Evolutionary conservation across 2,888 invertebrate species (phyloP), one percentile per base, ranked within the genome.

Genomic region (Epirrhoe tristata): DNA sequence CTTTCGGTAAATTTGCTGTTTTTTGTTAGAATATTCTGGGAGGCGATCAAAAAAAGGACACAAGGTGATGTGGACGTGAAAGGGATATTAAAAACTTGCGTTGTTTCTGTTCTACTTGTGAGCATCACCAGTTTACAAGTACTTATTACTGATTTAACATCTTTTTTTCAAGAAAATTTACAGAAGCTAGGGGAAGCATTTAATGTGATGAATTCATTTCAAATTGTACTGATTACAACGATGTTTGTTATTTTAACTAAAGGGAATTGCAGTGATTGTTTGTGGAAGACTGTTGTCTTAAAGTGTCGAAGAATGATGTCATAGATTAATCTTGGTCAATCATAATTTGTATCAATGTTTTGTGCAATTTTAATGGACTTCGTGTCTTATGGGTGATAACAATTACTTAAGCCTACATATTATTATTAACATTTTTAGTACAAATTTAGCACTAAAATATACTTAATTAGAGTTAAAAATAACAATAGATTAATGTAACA

Each of bases 161-260:
- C 58, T 5, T 66, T 32, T 54, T 50, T 62, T n/a, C 5, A 6
- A 10, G 0, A 58, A 0, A 17, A 39, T n/a, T 10, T 54, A 7
- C 12, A 53, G 0, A 10, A 39, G 5, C 7, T 50, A n/a, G 50
- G 6, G 10, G 12, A n/a, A 12, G 31, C 7, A n/a, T 58, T 61
- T 39, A 31, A 34, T 54, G 32, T 66, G 7, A 17, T 66, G 12
- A 58, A 62, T 54, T 58, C 66, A 7, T 66, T 8, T 24, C 66
- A 66, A 58, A 39, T 32, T 48, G 10, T 62, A 32, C 58, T 17
- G 0, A 32, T 66, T n/a, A 62, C 66, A 1, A 10, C 17, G 6
- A 62, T 66, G 0, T 66, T 66, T 54, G 48, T 66, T 39, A 32
- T 61, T 10, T 7, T 66, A 50, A 62, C 58, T n/a, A 62, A 53